Percentiles rank a stretch among this genome's conserved stretches.
Evolutionary conservation across 92 coral and sea anemone species (phyloP).

Genomic region (Epizoanthus rinbou): DNA sequence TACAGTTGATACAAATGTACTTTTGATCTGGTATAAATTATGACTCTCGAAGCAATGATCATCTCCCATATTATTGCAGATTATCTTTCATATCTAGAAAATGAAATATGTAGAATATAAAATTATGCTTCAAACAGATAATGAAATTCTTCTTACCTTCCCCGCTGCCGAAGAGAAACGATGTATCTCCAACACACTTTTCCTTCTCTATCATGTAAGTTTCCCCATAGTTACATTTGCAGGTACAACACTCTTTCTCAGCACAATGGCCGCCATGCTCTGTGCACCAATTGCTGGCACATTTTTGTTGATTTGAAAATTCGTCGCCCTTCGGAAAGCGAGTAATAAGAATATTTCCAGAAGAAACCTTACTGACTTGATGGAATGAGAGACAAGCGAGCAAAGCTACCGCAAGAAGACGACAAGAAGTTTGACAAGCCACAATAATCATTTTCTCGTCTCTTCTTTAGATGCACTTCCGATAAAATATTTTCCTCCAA

Average conservation of each 20-base stretch:
- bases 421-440: not conserved
- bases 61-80: no score
- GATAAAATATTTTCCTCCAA: no score
- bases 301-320: conserved; percentile 5
- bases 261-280: not conserved
- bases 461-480: no score
- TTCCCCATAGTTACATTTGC: conserved; percentile 4
- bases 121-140: no score
- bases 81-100: not conserved
- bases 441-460: not conserved
- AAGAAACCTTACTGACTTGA: not conserved
- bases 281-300: conserved; percentile 26
- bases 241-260: not conserved
- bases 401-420: not conserved
- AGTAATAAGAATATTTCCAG: not conserved
- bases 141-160: not conserved
- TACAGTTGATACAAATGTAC: no score
- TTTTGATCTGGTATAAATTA: no score
- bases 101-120: no score
- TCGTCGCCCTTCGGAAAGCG: conserved; percentile 17
- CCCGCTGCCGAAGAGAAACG: conserved; percentile 2
- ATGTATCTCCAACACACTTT: conserved; percentile 21
- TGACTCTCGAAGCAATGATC: no score
- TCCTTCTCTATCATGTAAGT: conserved; percentile 14
- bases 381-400: not conserved